Evolutionary conservation across 2,113 vertebrate genomes (phyloP), one percentile per base, ranked within the genome.

Genomic region (Gambusia affinis): DNA sequence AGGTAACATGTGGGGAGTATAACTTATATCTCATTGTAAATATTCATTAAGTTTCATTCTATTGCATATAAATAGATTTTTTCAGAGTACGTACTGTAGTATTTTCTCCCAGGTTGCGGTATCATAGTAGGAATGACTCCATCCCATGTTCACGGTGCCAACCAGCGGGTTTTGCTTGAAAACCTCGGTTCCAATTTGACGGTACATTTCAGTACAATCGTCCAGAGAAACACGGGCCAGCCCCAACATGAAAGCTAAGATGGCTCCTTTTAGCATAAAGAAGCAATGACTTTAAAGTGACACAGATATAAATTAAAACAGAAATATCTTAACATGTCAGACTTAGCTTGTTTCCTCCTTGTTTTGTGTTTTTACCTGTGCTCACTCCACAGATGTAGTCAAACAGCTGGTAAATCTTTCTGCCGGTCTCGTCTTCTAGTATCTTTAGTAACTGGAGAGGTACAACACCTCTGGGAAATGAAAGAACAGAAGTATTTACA

Each of bases 301-400:
- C 39, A 42, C 39, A 42, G 14, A 42, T 42, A 42, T 19, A 19
- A 1, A 47, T 47, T 47, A 47, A 17, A 19, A 47, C 44, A 47
- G 14, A 47, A 47, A 47, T 47, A 6, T 47, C 44, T 19, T 17
- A 6, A 47, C 15, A 47, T 47, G 5, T 47, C 15, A 19, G 44
- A 17, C 17, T 47, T 57, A 24, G 22, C 24, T 57, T 57, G 24
- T 22, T 57, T 57, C 10, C 7, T 24, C n/a, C 10, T 57, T 57
- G 35, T 37, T 37, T 37, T 37, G 11, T 54, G 15, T 57, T 24
- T 57, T 87, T 69, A 95, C 94, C 94, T 91, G 93, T 95, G 87
- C 94, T 95, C 51, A 95, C 94, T 35, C 94, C 94, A 80, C 94
- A 95, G 64, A 95, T 91, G 75, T 94, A 95, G 78, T 95, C 93